phyloP scores from a whole-genome alignment of 2,888 invertebrate species.

The Ctena decussata region DNA sequence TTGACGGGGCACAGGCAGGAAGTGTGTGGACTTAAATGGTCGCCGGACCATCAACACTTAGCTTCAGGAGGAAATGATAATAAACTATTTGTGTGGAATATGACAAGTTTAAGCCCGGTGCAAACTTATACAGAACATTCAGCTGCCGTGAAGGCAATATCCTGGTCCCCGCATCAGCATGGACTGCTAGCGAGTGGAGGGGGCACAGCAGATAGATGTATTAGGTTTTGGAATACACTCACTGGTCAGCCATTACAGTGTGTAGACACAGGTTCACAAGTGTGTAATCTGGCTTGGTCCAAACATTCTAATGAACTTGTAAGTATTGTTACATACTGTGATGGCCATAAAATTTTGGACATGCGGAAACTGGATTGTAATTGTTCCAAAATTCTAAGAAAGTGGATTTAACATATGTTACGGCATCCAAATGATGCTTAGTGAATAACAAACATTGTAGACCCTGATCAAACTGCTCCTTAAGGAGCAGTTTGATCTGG shows the following conservation, averaged over 20 bases:
- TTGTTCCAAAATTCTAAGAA: no score
- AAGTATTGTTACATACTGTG: conserved; percentile 69
- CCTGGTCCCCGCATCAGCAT: conserved; percentile 99
- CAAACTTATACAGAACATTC: conserved; percentile 98
- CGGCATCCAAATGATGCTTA: no score
- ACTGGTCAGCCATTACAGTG: conserved; percentile 99
- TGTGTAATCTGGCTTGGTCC: conserved; percentile 99
- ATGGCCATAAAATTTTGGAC: no score
- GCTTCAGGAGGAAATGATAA: conserved; percentile 99
- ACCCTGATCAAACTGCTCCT: no score
- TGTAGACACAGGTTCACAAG: conserved; percentile 99
- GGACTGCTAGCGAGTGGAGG: conserved; percentile 98
- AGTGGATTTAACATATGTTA: no score
- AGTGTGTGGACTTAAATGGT: conserved; percentile 98
- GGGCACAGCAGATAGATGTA: conserved; percentile 99
- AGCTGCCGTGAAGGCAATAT: conserved; percentile 97
- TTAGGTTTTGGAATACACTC: conserved; percentile 99
- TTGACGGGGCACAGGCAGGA: conserved; percentile 98
- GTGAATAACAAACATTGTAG: no score
- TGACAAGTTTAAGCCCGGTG: conserved; percentile 90
- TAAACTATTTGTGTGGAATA: conserved; percentile 96
- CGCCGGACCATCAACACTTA: conserved; percentile 98
- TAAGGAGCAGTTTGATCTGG: no score
- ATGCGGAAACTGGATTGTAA: no score
- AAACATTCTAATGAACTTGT: conserved; percentile 99